phyloP scores from a whole-genome alignment of 2,113 vertebrate species.

The Cinclus mexicanus region DNA sequence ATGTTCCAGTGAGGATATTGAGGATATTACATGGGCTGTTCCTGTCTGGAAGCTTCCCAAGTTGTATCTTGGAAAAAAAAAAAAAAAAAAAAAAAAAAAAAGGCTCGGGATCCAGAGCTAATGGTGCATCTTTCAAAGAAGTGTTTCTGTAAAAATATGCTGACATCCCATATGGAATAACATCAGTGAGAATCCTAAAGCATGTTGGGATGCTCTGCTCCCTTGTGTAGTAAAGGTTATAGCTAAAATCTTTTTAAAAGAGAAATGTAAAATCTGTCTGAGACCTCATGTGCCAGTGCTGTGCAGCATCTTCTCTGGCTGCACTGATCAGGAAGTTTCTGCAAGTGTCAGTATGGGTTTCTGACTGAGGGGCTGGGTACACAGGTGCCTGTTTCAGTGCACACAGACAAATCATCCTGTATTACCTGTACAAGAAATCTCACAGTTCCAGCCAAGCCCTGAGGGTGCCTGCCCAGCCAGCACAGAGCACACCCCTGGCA shows the following conservation, averaged over 20 bases:
- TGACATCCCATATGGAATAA: accelerated
- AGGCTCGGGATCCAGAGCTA: neutral
- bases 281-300: neutral
- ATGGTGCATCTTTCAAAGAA: neutral
- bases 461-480: neutral
- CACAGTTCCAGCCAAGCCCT: neutral
- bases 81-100: neutral
- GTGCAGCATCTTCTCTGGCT: neutral
- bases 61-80: neutral
- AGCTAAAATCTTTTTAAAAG: neutral
- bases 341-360: neutral
- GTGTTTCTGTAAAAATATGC: neutral
- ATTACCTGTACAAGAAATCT: neutral
- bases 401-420: neutral
- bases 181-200: neutral
- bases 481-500: neutral
- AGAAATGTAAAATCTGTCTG: neutral
- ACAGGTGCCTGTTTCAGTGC: neutral
- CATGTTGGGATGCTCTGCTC: neutral
- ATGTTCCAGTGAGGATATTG: neutral
- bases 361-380: neutral
- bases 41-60: neutral
- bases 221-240: neutral
- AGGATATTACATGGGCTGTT: neutral
- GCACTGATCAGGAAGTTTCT: neutral